A percentile compares a stretch with the other conserved stretches of the same genome.
Evolutionary conservation across 2,113 vertebrate genomes (phyloP).

Genomic region (Stigmatopora argus): DNA sequence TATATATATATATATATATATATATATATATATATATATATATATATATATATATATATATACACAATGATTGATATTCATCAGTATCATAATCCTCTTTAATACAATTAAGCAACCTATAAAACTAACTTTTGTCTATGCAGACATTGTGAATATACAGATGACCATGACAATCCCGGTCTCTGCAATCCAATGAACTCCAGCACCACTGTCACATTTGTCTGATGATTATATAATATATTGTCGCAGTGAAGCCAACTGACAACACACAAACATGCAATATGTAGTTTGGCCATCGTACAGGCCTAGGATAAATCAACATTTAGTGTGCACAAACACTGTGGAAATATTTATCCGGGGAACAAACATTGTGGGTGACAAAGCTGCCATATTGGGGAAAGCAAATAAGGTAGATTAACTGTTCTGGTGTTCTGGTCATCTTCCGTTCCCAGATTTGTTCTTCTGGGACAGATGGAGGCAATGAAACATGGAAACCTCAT

Average conservation of each 20-base stretch:
- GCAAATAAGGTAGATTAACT: conserved; percentile 68
- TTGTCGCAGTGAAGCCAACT: conserved; percentile 54
- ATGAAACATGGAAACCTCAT: conserved; percentile 61
- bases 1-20: too few species aligned
- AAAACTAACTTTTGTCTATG: conserved; percentile 34
- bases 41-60: too few species aligned
- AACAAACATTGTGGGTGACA: conserved; percentile 59
- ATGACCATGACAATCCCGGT: conserved; percentile 28
- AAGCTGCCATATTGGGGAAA: conserved; percentile 64
- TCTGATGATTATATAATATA: conserved; percentile 55
- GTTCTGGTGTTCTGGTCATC: conserved; percentile 55
- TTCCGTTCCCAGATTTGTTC: conserved; percentile 61
- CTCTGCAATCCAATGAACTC: conserved; percentile 31
- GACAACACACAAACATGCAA: conserved; percentile 58
- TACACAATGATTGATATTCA: too few species aligned
- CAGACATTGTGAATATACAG: conserved; percentile 21
- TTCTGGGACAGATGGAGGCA: conserved; percentile 65
- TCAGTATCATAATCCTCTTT: conserved; percentile 33
- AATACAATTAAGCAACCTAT: conserved; percentile 44
- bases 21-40: too few species aligned
- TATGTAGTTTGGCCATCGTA: conserved; percentile 63
- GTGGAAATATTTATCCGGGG: conserved; percentile 66
- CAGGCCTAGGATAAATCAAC: conserved; percentile 66
- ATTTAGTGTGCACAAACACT: conserved; percentile 51
- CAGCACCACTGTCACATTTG: conserved; percentile 46